Conservation (phyloP, 1,140 invertebrate genomes). For the Cotesia chilonis region DNA sequence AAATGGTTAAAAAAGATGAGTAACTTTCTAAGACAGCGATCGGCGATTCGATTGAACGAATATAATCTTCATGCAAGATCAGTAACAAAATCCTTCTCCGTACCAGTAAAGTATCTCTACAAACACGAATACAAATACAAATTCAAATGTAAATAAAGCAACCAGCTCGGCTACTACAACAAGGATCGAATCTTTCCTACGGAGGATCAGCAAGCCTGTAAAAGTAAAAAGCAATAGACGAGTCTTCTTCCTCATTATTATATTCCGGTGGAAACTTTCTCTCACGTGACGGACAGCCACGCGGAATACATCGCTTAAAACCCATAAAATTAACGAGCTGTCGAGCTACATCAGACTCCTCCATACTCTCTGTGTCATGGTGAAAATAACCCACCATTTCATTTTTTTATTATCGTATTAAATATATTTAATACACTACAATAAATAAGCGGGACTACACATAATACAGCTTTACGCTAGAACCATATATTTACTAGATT, state of each 20-base stretch:
- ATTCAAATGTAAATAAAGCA: conserved; percentile 15
- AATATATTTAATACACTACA: background rate
- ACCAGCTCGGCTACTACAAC: too few relatives aligned
- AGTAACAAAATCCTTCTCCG: background rate
- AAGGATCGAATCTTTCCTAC: background rate
- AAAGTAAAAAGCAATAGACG: background rate
- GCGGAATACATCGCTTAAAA: conserved; percentile 35
- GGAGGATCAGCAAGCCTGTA: too few relatives aligned
- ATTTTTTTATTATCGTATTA: background rate
- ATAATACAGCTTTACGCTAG: background rate
- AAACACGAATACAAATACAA: background rate
- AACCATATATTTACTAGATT: too few relatives aligned
- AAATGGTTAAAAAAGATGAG: background rate
- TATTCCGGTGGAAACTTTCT: conserved; percentile 27
- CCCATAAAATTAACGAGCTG: conserved; percentile 42
- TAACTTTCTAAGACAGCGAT: conserved; percentile 19
- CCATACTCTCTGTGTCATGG: conserved; percentile 21
- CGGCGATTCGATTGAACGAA: conserved; percentile 7
- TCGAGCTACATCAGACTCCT: conserved; percentile 15
- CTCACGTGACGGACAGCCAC: conserved; percentile 28
- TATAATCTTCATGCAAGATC: conserved; percentile 16
- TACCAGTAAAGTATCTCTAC: background rate
- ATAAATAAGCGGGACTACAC: background rate
- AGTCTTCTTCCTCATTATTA: conserved; percentile 27
- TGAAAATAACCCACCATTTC: conserved; percentile 27